Base-by-base conservation (phyloP, 1,140 invertebrate species). In the Danaus plexippus region DNA sequence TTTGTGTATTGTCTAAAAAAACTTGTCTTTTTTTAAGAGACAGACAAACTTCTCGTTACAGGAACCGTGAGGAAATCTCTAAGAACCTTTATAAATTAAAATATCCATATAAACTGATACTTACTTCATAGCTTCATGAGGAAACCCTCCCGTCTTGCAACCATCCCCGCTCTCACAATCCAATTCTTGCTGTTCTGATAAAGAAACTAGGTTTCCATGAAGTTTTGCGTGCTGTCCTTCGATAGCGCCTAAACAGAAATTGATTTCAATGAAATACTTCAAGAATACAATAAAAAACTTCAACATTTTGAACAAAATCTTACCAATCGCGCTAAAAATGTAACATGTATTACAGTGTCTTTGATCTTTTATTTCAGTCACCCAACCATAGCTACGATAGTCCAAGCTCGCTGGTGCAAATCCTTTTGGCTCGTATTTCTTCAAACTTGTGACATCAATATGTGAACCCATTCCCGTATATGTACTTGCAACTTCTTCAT, bases 311-410 rank as follows among this genome's bases (percentile, higher is more conserved):
- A 12, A 42, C n/a, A 41, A 13, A 11, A 15, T n/a, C 46, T 63
- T 59, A 63, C 61, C 61, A 9, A 59, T 42, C 9, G 61, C 53
- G 12, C 61, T 56, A 56, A 63, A 63, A n/a, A 46, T 13, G 15
- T 59, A 59, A 22, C 61, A 63, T 9, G 56, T 55, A 11, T 52
- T 52, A 44, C 61, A 63, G 1, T 0, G 0, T 12, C n/a, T 12
- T 32, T 63, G 56, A 54, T 47, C 22, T 42, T 63, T 63, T 1
- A 63, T 49, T n/a, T 13, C 12, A 46, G 61, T 56, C 22, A 63
- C 57, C 12, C 45, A 52, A n/a, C 57, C 57, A 42, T 12, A n/a
- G 4, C 52, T 32, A n/a, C 59, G 45, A 45, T 52, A 61, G 13
- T 61, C 59, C 8, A 61, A 43, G 8, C 47, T 41, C 1, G 43